These are phyloP conservation scores for Pseudomyrmex pallidus DNA, from an alignment of 1,140 invertebrate genomes.

Conservation along the genomic window DNA sequence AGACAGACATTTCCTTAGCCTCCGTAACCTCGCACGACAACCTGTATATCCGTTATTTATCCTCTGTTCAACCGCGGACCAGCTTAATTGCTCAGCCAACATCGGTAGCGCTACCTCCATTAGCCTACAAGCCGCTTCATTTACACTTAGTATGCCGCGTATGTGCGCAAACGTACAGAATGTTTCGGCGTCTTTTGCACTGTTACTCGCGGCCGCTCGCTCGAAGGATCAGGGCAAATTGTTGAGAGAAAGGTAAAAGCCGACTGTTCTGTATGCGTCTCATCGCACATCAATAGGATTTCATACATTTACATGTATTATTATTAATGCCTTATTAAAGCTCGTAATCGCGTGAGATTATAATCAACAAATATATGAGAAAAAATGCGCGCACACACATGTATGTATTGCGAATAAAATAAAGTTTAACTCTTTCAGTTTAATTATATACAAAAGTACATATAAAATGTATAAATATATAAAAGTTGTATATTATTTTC, in stretches of 20 bases:
- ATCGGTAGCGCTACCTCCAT: conserved; percentile 75
- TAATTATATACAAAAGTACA: too few species aligned
- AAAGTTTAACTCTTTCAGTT: too few species aligned
- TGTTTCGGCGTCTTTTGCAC: conserved; percentile 57
- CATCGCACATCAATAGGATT: too few species aligned
- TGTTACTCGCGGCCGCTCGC: conserved; percentile 59
- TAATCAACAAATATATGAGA: too few species aligned
- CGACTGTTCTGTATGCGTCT: conserved; percentile 19
- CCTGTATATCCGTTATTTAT: conserved; percentile 78
- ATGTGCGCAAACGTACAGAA: conserved; percentile 64
- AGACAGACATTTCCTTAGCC: conserved; percentile 18
- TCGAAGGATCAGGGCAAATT: conserved; percentile 47
- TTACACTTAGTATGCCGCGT: conserved; percentile 61
- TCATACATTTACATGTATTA: background rate
- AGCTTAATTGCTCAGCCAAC: conserved; percentile 78
- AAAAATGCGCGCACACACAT: too few species aligned
- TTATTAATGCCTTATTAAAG: conserved; percentile 16
- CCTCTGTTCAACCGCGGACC: conserved; percentile 72
- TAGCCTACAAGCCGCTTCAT: conserved; percentile 71
- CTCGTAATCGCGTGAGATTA: background rate
- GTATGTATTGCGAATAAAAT: too few species aligned
- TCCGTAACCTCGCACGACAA: conserved; percentile 56
- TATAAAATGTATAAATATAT: too few species aligned
- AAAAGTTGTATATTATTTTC: too few species aligned
- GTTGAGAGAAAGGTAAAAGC: conserved; percentile 24